Percentiles rank a stretch among this genome's conserved stretches.
Evolutionary conservation across 2,888 invertebrate species (phyloP).

Genomic region (Physocephala rufipes): DNA sequence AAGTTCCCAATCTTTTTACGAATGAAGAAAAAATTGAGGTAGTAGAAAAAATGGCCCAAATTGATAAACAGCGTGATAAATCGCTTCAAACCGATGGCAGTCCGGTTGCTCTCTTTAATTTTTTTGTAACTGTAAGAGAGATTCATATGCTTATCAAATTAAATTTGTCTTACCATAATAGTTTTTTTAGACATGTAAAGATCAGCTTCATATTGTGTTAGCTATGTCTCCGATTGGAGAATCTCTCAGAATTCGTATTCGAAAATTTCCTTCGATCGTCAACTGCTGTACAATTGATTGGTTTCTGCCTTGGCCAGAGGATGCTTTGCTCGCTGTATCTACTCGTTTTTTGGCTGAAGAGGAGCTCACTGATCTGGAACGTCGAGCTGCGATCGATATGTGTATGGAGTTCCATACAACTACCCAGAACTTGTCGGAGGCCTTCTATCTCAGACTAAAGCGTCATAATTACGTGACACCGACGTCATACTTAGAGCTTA

Average conservation of each 20-base stretch:
- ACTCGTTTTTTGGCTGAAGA: constrained; percentile 82
- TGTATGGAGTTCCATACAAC: constrained; percentile 91
- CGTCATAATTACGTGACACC: constrained; percentile 91
- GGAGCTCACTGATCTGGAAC: constrained; percentile 78
- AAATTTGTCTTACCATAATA: too few species aligned
- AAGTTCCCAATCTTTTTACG: constrained; percentile 89
- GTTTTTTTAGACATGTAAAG: constrained; percentile 74
- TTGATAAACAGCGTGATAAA: constrained; percentile 89
- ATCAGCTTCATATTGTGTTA: constrained; percentile 88
- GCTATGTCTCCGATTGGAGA: constrained; percentile 93
- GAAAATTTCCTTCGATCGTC: constrained; percentile 92
- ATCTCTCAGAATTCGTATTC: constrained; percentile 79
- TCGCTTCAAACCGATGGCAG: constrained; percentile 92
- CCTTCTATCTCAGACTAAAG: constrained; percentile 74
- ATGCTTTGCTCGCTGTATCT: constrained; percentile 89
- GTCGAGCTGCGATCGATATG: constrained; percentile 83
- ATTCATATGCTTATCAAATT: too few species aligned
- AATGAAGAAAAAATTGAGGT: constrained; percentile 89
- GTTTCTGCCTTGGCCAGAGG: constrained; percentile 96
- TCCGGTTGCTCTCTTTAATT: constrained; percentile 87
- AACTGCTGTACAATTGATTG: constrained; percentile 97
- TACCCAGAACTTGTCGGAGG: constrained; percentile 76
- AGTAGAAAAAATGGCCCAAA: constrained; percentile 90
- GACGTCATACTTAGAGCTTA: constrained; percentile 90
- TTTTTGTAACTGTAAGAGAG: constrained; percentile 74